Evolutionary conservation across 2,888 invertebrate genomes (phyloP).

Genomic region (Neoscelio sp.): DNA sequence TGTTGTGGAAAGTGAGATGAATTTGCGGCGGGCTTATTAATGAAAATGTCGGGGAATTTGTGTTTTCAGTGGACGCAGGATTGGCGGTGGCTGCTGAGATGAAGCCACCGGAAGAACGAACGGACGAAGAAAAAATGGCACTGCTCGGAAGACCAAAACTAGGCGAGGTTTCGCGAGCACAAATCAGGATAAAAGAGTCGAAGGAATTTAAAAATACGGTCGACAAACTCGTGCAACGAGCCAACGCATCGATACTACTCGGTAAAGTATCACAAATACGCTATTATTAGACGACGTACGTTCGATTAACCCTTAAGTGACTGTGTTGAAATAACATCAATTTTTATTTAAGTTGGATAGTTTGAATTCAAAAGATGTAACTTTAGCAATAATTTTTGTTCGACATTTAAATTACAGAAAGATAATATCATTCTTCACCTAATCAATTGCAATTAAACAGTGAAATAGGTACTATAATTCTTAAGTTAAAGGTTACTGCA

Average conservation of each 20-base stretch:
- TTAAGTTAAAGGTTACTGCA: no score
- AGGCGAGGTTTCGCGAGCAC: constrained; percentile 93
- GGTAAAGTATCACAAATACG: constrained; percentile 78
- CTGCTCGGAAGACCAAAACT: constrained; percentile 95
- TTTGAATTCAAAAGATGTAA: no score
- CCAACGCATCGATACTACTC: constrained; percentile 96
- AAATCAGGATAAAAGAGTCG: constrained; percentile 97
- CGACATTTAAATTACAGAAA: no score
- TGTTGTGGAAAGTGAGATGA: constrained; percentile 54
- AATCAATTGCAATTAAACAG: no score
- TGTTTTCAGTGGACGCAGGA: constrained; percentile 84
- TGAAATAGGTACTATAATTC: no score
- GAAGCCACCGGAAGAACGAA: constrained; percentile 87
- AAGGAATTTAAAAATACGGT: constrained; percentile 99
- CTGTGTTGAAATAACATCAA: not conserved
- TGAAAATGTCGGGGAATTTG: constrained; percentile 59
- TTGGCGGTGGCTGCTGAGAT: constrained; percentile 87
- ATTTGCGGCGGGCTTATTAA: constrained; percentile 37
- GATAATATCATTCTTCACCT: no score
- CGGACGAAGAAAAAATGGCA: constrained; percentile 93
- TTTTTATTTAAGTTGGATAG: not conserved
- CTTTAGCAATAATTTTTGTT: no score
- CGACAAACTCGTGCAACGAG: constrained; percentile 98
- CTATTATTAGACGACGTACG: not conserved
- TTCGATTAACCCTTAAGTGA: constrained; percentile 8